Percentiles rank a stretch among this genome's conserved stretches.
Conservation (phyloP, 2,113 vertebrate species). For the Dendropsophus ebraccatus region DNA sequence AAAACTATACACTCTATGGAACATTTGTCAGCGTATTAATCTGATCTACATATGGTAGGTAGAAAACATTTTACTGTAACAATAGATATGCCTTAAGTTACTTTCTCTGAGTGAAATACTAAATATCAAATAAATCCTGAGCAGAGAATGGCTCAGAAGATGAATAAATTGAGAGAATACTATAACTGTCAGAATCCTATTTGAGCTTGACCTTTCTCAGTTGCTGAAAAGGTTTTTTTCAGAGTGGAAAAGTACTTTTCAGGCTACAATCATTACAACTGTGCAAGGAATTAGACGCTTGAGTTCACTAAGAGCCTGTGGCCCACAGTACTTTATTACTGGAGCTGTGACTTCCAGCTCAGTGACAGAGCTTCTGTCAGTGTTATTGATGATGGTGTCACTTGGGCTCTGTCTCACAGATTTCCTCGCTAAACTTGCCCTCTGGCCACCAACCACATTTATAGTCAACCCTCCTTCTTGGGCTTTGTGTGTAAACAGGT, state of each 20-base stretch:
- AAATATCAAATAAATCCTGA: conserved; percentile 13
- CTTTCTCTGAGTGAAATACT: not conserved
- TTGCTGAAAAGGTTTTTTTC: conserved; percentile 27
- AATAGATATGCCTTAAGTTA: not conserved
- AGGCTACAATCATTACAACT: conserved; percentile 45
- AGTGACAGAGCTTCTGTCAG: conserved; percentile 44
- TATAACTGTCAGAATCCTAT: conserved; percentile 24
- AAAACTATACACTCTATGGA: no score
- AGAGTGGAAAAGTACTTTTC: conserved; percentile 32
- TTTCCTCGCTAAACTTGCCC: conserved; percentile 38
- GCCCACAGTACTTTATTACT: conserved; percentile 50
- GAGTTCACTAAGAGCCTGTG: conserved; percentile 58
- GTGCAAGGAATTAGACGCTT: conserved; percentile 51
- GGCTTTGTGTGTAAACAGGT: conserved; percentile 2
- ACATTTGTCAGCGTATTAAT: no score
- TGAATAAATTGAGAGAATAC: not conserved
- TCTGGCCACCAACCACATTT: conserved; percentile 41
- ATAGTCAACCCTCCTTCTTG: conserved; percentile 9
- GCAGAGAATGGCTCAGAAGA: not conserved
- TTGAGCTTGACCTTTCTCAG: not conserved
- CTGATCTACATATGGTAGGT: no score
- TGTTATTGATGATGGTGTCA: conserved; percentile 54
- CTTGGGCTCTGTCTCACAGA: conserved; percentile 36
- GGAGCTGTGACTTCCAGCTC: conserved; percentile 34
- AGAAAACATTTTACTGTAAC: not conserved